Evolutionary conservation across 2,888 invertebrate genomes (phyloP).

Genomic region (Ichneumon xanthorius): DNA sequence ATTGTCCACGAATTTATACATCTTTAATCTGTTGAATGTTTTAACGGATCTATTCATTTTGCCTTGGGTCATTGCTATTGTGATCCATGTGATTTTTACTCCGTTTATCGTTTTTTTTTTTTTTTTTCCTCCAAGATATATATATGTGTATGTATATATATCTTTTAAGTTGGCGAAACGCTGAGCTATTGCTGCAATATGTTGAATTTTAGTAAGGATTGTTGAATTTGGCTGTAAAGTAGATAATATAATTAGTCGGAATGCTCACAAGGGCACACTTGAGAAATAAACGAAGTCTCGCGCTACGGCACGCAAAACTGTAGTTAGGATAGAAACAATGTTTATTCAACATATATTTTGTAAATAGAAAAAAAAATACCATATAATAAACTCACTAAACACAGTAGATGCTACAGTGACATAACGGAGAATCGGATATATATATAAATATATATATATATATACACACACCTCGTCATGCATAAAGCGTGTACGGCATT

Average conservation of each 20-base stretch:
- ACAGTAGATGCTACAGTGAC: conserved; percentile 62
- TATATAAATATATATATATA: conserved; percentile 44
- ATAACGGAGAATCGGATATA: conserved; percentile 49
- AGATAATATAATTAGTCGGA: conserved; percentile 77
- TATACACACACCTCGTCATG: conserved; percentile 43
- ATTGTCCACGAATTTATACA: conserved; percentile 49
- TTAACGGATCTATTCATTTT: conserved; percentile 51
- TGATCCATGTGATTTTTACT: conserved; percentile 42
- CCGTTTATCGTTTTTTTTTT: conserved; percentile 53
- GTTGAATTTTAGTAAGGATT: conserved; percentile 81
- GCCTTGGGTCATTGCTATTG: conserved; percentile 13
- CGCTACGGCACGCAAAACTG: conserved; percentile 81
- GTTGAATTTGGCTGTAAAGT: conserved; percentile 84
- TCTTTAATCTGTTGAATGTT: conserved; percentile 20
- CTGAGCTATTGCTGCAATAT: conserved; percentile 63
- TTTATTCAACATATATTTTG: conserved; percentile 81
- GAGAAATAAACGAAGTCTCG: conserved; percentile 76
- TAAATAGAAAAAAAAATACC: conserved; percentile 76
- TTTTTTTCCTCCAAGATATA: conserved; percentile 49
- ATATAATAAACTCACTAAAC: conserved; percentile 71
- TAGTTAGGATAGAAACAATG: conserved; percentile 82
- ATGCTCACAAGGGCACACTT: conserved; percentile 67
- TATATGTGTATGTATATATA: conserved; percentile 47
- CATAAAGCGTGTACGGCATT: conserved; percentile 36
- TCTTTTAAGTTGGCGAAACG: conserved; percentile 48